Conservation (phyloP, 2,797 vertebrate species). For the Hephaestus fuliginosus region DNA sequence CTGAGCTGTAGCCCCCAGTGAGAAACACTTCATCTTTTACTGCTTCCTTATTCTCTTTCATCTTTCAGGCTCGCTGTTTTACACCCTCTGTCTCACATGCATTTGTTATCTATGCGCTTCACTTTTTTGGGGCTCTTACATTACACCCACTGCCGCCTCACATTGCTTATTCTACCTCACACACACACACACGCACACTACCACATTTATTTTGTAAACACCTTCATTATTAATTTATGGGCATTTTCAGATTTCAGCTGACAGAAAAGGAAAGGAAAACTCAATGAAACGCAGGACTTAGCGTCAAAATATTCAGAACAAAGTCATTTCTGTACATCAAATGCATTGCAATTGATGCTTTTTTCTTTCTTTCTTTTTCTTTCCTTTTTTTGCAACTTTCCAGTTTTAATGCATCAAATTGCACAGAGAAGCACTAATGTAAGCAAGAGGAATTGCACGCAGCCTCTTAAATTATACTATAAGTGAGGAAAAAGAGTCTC, state of each 20-base stretch:
- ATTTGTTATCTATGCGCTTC: constrained; percentile 47
- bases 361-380: too few relatives aligned
- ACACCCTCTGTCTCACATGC: constrained; percentile 51
- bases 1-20: constrained; percentile 54
- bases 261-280: neutral
- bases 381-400: neutral
- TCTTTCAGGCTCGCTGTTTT: constrained; percentile 60
- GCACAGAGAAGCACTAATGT: neutral
- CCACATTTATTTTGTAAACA: constrained; percentile 27
- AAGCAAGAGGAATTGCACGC: neutral
- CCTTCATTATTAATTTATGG: constrained; percentile 38
- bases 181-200: constrained; percentile 12
- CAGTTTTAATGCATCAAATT: constrained; percentile 18
- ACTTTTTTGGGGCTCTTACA: constrained; percentile 19
- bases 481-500: neutral
- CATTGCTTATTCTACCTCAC: constrained; percentile 26
- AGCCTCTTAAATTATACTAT: neutral
- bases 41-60: constrained; percentile 75
- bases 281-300: constrained; percentile 2
- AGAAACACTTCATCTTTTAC: constrained; percentile 59
- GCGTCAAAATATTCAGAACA: neutral
- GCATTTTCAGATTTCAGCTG: constrained; percentile 9
- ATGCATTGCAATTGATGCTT: neutral
- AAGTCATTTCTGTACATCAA: neutral
- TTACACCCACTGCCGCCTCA: constrained; percentile 40